These are phyloP conservation scores for Caenorhabditis elegans DNA, from an alignment of 1,140 invertebrate genomes.

Conservation along the genomic window DNA sequence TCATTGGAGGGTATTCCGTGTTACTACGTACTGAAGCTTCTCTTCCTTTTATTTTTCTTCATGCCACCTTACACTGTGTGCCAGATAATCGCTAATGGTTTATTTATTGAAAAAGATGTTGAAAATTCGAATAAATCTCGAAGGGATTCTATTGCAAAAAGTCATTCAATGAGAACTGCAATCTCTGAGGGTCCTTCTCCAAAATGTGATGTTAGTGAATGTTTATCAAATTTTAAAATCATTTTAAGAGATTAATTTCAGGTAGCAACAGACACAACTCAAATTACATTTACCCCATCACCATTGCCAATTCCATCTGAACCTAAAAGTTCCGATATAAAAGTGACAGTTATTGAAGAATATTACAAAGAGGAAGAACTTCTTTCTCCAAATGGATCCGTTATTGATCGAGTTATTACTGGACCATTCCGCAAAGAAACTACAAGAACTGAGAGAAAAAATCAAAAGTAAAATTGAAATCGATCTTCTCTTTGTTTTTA, in stretches of 20 bases:
- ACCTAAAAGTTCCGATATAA: neutral
- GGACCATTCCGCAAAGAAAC: slow-evolving; percentile 30
- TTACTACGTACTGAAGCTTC: neutral
- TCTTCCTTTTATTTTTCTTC: neutral
- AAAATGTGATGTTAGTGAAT: neutral
- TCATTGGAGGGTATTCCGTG: neutral
- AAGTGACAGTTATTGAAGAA: slow-evolving; percentile 23
- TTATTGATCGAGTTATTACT: neutral
- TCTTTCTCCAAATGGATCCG: neutral
- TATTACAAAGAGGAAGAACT: neutral
- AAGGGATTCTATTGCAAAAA: neutral
- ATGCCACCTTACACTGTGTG: neutral
- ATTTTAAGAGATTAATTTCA: neutral
- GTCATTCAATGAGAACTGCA: neutral
- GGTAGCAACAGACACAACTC: neutral
- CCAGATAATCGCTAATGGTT: neutral
- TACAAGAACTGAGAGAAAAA: neutral
- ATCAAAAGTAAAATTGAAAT: neutral
- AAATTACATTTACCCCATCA: neutral
- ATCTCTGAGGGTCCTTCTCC: neutral
- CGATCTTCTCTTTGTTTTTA: neutral
- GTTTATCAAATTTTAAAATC: neutral
- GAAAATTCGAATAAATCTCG: neutral
- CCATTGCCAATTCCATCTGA: neutral
- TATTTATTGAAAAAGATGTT: neutral